A percentile compares a stretch with the other conserved stretches of the same genome.
These are phyloP conservation scores for Xenopus laevis DNA, from an alignment of 2,113 vertebrate genomes.

Conservation along the genomic window DNA sequence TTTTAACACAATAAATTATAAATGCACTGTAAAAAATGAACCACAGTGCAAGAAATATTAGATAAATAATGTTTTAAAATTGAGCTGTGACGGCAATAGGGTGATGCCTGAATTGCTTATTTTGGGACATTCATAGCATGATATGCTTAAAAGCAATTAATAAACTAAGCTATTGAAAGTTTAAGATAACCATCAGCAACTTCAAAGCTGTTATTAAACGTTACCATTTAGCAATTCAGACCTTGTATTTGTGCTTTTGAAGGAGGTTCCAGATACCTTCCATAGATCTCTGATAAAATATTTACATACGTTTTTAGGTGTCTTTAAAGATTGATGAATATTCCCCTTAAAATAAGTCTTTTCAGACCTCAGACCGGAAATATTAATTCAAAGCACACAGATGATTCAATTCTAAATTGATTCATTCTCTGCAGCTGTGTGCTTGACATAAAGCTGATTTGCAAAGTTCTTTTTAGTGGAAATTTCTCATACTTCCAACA, in stretches of 20 bases:
- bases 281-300: slow-evolving; percentile 40
- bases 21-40: neutral
- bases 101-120: slow-evolving; percentile 36
- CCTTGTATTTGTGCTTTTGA: slow-evolving; percentile 36
- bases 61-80: slow-evolving; percentile 42
- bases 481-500: slow-evolving; percentile 40
- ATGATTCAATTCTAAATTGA: slow-evolving; percentile 47
- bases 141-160: slow-evolving; percentile 38
- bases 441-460: slow-evolving; percentile 42
- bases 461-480: slow-evolving; percentile 45
- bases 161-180: slow-evolving; percentile 37
- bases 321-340: slow-evolving; percentile 44
- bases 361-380: slow-evolving; percentile 43
- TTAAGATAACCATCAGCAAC: slow-evolving; percentile 39
- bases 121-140: slow-evolving; percentile 31
- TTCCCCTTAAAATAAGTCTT: slow-evolving; percentile 44
- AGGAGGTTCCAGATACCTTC: slow-evolving; percentile 41
- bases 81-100: slow-evolving; percentile 20
- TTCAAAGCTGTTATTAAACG: slow-evolving; percentile 39
- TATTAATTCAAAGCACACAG: slow-evolving; percentile 45
- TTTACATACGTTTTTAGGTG: slow-evolving; percentile 46
- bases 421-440: slow-evolving; percentile 46
- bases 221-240: slow-evolving; percentile 38
- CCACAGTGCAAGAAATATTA: slow-evolving; percentile 1
- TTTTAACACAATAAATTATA: no score